Percentiles rank a stretch among this genome's conserved stretches.
phyloP scores from a whole-genome alignment of 2,797 vertebrate species.

The Amazonetta brasiliensis region DNA sequence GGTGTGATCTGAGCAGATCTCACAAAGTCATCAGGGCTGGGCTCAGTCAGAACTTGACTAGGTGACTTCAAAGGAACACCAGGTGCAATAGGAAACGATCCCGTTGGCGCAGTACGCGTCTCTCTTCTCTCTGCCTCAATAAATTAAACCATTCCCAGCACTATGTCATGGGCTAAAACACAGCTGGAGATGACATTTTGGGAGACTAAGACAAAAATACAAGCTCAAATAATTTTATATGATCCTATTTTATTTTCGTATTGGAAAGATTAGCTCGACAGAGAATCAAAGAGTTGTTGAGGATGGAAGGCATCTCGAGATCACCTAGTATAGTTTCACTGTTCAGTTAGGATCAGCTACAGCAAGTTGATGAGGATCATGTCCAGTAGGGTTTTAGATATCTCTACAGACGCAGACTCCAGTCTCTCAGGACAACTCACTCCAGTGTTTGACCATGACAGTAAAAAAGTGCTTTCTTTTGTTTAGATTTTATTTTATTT shows the following conservation, averaged over 20 bases:
- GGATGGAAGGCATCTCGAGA: neutral
- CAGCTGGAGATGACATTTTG: neutral
- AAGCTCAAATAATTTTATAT: neutral
- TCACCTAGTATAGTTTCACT: neutral
- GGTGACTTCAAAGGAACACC: constrained; percentile 65
- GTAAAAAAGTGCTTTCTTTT: neutral
- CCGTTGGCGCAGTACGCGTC: neutral
- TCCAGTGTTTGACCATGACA: neutral
- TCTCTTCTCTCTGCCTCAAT: neutral
- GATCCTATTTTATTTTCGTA: neutral
- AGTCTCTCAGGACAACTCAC: neutral
- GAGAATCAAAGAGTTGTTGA: neutral
- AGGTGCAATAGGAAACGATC: constrained; percentile 35
- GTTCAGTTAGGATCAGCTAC: neutral
- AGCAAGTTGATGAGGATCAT: neutral
- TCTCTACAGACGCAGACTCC: neutral
- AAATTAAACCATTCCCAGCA: constrained; percentile 48
- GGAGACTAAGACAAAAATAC: neutral
- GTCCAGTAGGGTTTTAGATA: neutral
- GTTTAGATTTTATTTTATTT: neutral
- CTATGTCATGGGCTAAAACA: neutral
- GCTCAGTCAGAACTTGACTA: constrained; percentile 57
- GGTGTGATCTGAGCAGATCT: constrained; percentile 25
- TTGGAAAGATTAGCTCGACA: neutral
- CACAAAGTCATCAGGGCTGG: neutral